Percentiles rank a stretch among this genome's conserved stretches.
phyloP scores from a whole-genome alignment of 2,888 invertebrate genomes.

The Rambutsinella grinnellia region DNA sequence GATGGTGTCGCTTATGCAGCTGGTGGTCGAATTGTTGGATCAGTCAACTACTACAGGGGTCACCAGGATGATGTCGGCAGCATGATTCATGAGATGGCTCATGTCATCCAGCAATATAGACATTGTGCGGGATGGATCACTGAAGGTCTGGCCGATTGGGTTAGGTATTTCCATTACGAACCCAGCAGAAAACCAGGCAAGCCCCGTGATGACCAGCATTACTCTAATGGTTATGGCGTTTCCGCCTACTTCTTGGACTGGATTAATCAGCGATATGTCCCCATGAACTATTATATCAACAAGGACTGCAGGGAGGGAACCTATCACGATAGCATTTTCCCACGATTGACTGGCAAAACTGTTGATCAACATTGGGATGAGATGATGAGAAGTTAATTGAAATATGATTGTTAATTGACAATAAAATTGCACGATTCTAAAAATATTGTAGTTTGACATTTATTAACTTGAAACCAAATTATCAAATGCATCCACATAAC shows the following conservation, averaged over 20 bases:
- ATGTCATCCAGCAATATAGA: conserved; percentile 51
- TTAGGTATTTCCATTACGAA: conserved; percentile 53
- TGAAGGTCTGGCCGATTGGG: conserved; percentile 59
- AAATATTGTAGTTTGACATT: too few relatives aligned
- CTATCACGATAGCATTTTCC: conserved; percentile 40
- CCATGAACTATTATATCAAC: conserved; percentile 56
- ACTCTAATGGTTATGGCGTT: conserved; percentile 53
- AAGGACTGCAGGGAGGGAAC: conserved; percentile 55
- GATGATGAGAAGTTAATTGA: conserved; percentile 39
- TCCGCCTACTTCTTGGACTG: conserved; percentile 55
- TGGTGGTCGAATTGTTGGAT: conserved; percentile 45
- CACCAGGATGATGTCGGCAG: conserved; percentile 56
- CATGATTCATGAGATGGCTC: conserved; percentile 60
- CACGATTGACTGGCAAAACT: conserved; percentile 51
- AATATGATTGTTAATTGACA: too few relatives aligned
- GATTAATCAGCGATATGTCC: conserved; percentile 18
- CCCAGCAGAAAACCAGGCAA: conserved; percentile 45
- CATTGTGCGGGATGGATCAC: conserved; percentile 49
- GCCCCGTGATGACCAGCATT: conserved; percentile 38
- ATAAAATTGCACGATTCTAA: too few relatives aligned
- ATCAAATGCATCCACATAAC: too few relatives aligned
- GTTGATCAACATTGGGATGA: conserved; percentile 49
- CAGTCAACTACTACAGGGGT: conserved; percentile 50
- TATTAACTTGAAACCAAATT: too few relatives aligned
- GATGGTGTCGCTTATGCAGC: conserved; percentile 62